These are phyloP conservation scores for Habropoda laboriosa DNA, from an alignment of 1,140 invertebrate species.

Conservation along the genomic window DNA sequence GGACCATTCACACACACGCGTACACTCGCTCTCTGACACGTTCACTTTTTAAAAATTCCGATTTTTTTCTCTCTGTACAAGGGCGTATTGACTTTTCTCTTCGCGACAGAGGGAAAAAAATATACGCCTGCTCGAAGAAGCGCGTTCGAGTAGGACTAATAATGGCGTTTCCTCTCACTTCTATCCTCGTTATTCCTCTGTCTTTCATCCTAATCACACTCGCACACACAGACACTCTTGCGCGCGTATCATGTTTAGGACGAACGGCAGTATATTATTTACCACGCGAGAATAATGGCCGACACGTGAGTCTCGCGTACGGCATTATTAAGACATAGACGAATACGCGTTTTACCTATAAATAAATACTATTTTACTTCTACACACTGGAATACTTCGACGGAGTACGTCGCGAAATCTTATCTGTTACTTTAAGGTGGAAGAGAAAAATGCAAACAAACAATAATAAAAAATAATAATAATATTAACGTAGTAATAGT, in stretches of 20 bases:
- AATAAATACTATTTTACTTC: slow-evolving; percentile 77
- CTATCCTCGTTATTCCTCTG: background rate
- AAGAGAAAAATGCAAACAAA: slow-evolving; percentile 60
- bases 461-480: slow-evolving; percentile 53
- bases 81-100: background rate
- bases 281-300: background rate
- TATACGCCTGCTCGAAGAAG: background rate
- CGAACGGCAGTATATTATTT: slow-evolving; percentile 25
- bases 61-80: background rate
- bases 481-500: slow-evolving; percentile 15
- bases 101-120: background rate
- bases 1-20: background rate
- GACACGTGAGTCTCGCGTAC: slow-evolving; percentile 5
- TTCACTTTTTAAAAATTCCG: background rate
- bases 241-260: background rate
- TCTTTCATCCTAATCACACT: background rate
- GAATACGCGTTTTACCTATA: slow-evolving; percentile 59
- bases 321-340: slow-evolving; percentile 40
- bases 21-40: background rate
- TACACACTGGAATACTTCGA: slow-evolving; percentile 77
- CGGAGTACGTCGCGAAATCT: slow-evolving; percentile 50
- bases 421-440: slow-evolving; percentile 50
- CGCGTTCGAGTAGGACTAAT: slow-evolving; percentile 15
- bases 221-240: background rate
- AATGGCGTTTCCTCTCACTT: too few relatives aligned